Conservation (phyloP, 2,797 vertebrate species). For the Anguilla pacifica region DNA sequence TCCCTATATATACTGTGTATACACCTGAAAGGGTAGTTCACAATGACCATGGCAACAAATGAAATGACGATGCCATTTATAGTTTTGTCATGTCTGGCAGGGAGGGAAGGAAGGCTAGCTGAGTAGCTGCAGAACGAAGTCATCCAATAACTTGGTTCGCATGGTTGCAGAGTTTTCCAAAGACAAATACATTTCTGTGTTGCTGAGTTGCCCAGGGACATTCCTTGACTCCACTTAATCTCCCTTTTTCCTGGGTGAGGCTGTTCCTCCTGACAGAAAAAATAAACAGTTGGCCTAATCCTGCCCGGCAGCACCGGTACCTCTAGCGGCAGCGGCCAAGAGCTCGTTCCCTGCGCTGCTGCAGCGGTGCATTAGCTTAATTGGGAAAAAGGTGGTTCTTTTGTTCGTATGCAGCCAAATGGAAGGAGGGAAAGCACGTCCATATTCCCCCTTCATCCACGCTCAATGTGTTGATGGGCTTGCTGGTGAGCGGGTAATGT, state of each 20-base stretch:
- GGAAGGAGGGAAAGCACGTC: conserved; percentile 59
- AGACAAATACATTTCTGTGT: not conserved
- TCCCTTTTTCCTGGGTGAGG: conserved; percentile 44
- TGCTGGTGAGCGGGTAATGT: conserved; percentile 48
- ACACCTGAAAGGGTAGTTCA: not conserved
- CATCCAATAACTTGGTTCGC: conserved; percentile 20
- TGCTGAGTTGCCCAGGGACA: conserved; percentile 16
- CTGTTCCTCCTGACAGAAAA: conserved; percentile 48
- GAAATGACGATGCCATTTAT: not conserved
- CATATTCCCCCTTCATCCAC: conserved; percentile 37
- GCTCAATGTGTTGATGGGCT: conserved; percentile 52
- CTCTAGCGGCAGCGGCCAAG: conserved; percentile 33
- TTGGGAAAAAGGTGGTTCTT: conserved; percentile 55
- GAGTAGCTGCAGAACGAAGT: not conserved
- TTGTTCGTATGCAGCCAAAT: conserved; percentile 61
- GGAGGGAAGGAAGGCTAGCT: not conserved
- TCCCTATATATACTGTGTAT: not conserved
- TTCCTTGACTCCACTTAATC: conserved; percentile 41
- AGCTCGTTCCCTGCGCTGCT: conserved; percentile 45
- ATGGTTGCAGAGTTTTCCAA: not conserved
- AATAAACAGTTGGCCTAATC: conserved; percentile 57
- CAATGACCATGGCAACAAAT: not conserved
- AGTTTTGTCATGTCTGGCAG: not conserved
- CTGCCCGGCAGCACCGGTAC: conserved; percentile 55
- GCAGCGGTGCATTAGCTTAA: conserved; percentile 66